Base-by-base conservation (phyloP, 2,113 vertebrate genomes). In the Tragelaphus imberbis region DNA sequence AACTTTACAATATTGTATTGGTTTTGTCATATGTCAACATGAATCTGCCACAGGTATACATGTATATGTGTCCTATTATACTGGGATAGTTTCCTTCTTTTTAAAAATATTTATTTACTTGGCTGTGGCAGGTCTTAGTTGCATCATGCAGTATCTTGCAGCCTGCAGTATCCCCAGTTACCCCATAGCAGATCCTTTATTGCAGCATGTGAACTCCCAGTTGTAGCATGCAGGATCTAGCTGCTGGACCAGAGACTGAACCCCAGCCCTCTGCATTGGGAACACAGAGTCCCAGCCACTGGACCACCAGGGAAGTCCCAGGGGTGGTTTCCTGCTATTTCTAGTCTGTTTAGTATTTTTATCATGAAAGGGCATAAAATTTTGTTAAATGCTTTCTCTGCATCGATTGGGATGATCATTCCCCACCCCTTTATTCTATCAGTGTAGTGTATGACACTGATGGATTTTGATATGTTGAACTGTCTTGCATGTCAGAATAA, bases 161-260 rank as follows among this genome's bases (percentile, higher is more conserved):
- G 63, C 15, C 6, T 65, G 30, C 13, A 65, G 30, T 33, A 65
- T 65, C 63, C 30, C 6, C 63, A 65, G 63, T 65, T 65, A 16
- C 30, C 6, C 16, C 28, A 33, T 16, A 14, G 13, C 28, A 63
- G 61, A 33, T 65, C 12, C 63, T 33, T 65, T 33, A 16, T 65
- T 16, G 6, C 0, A 2, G 30, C 2, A 0, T 33, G 30, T 65
- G 15, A 61, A 61, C 59, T 14, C 27, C 58, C 59, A 28, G 59
- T 28, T 61, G 27, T 28, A 65, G 61, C 30, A 65, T 8, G 61
- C 6, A 2, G 61, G 30, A 65, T 65, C 30, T 33, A 65, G 61
- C 61, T 65, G 28, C 61, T 33, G 61, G 30, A 33, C 61, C 30
- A 33, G 61, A 16, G 61, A 33, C 2, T 27, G 25, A 65, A 16